A percentile compares a stretch with the other conserved stretches of the same genome.
phyloP scores from a whole-genome alignment of 2,113 vertebrate species.

The Protobothrops flavoviridis region DNA sequence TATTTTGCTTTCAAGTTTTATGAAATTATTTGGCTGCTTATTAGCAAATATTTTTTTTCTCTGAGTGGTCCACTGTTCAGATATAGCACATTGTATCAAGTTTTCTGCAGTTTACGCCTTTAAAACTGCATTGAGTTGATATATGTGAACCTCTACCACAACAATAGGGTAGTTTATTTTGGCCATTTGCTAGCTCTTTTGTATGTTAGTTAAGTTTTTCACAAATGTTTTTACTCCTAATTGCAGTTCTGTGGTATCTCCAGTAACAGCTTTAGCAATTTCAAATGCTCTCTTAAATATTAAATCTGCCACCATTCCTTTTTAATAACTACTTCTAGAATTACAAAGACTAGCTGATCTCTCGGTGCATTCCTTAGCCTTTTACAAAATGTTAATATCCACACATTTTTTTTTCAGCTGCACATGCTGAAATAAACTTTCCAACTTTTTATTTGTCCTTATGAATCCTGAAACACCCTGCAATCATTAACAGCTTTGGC shows the following conservation, averaged over 20 bases:
- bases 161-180: background rate
- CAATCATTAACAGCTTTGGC: background rate
- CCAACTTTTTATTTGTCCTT: background rate
- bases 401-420: background rate
- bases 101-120: background rate
- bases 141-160: background rate
- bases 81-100: background rate
- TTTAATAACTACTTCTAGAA: background rate
- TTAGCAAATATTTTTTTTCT: background rate
- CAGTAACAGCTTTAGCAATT: background rate
- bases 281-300: background rate
- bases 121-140: background rate
- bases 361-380: background rate
- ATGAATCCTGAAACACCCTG: background rate
- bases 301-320: background rate
- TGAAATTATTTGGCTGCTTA: background rate
- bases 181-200: background rate
- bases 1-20: background rate
- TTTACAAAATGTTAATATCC: background rate
- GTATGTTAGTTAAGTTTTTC: background rate
- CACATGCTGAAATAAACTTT: background rate
- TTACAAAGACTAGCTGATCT: background rate
- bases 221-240: background rate
- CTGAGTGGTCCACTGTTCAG: background rate
- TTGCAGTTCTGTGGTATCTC: background rate